Evolutionary conservation across 2,888 invertebrate species (phyloP).

Genomic region (Lumbricus terrestris): DNA sequence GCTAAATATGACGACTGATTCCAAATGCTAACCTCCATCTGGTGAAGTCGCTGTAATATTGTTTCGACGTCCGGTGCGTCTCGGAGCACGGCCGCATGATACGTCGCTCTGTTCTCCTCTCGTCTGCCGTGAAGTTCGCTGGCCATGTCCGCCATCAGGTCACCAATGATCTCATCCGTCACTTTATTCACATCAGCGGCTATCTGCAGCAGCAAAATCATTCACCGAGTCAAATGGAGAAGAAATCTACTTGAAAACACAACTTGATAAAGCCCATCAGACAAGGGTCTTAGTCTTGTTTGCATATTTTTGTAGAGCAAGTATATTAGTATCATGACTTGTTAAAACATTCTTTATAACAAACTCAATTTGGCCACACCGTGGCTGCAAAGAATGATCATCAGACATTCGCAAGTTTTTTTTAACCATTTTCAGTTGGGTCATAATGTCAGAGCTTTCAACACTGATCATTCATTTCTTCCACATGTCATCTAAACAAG

Average conservation of each 20-base stretch:
- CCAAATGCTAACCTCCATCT: conserved; percentile 48
- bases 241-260: not conserved
- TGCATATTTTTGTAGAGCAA: too few species aligned
- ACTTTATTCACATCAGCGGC: conserved; percentile 44
- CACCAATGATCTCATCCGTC: conserved; percentile 46
- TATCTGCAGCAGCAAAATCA: conserved; percentile 33
- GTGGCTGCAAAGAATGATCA: too few species aligned
- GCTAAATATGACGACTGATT: not conserved
- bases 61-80: conserved; percentile 48
- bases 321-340: too few species aligned
- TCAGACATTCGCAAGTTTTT: too few species aligned
- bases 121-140: conserved; percentile 43
- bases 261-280: not conserved
- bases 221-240: not conserved
- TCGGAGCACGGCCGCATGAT: conserved; percentile 43
- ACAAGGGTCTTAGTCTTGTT: not conserved
- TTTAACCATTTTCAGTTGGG: too few species aligned
- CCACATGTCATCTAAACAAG: too few species aligned
- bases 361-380: too few species aligned
- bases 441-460: too few species aligned
- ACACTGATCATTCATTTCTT: too few species aligned
- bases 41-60: conserved; percentile 46
- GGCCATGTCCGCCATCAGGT: conserved; percentile 47
- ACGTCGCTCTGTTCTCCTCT: conserved; percentile 34
- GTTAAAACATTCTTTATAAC: too few species aligned